Evolutionary conservation across 1,140 invertebrate genomes (phyloP), one percentile per base, ranked within the genome.

Genomic region (Triops cancriformis): DNA sequence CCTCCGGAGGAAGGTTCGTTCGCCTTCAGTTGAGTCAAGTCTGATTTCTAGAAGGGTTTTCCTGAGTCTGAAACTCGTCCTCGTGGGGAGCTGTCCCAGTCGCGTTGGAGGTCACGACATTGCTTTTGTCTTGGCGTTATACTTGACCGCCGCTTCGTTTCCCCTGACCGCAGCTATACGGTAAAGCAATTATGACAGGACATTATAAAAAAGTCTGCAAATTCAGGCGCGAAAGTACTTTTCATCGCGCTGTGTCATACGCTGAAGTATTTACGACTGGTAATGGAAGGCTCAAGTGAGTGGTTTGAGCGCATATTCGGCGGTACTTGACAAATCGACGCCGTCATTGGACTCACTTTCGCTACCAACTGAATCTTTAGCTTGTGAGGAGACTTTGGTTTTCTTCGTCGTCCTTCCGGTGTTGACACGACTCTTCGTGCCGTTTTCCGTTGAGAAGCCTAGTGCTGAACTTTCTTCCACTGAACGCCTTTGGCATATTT

Each of bases 341-440:
- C 37, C 12, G 23, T 28, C 26, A 27, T 76, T 51, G 43, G 64
- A 76, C 75, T 76, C 73, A 2, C 18, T 74, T 31, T 42, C 73
- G 14, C 41, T 31, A 12, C 28, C 18, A 11, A 31, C 6, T 6
- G n/a, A 14, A 27, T 76, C 75, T 26, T 74, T 73, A 37, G n/a
- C 14, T 77, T 64, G n/a, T 18, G n/a, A 18, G 26, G 73, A 75
- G 2, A 78, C 78, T 76, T 79, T 76, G 14, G 77, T 77, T 51
- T 78, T 80, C 72, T 78, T 80, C 41, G 64, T 80, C n/a, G 73
- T 73, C 31, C 75, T 45, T 37, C 45, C 78, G 23, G 72, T 78
- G 11, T 37, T 74, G 1, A 42, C 14, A 14, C 51, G 74, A 45
- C 74, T 73, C 23, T 79, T 80, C 27, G 77, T 79, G 26, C n/a